Evolutionary conservation across 2,113 vertebrate genomes (phyloP), one percentile per base, ranked within the genome.

Genomic region (Oreotragus oreotragus): DNA sequence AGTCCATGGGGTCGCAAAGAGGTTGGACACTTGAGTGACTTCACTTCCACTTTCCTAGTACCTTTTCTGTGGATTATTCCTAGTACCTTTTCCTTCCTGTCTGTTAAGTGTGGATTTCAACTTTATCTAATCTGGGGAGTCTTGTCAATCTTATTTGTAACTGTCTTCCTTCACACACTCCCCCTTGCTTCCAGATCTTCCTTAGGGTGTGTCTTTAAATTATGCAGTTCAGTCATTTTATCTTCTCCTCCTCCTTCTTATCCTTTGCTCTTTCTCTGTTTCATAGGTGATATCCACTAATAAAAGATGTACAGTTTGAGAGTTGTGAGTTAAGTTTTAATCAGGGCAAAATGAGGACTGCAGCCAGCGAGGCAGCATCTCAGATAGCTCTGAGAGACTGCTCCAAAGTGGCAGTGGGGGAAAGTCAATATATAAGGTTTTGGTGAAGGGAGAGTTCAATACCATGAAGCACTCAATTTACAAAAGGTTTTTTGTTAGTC

Each of bases 51-150:
- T 28, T 60, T 94, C 90, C 70, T 80, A n/a, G 17, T 3, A 45
- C 9, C 6, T 70, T 84, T 96, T 60, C 13, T 73, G n/a, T 53
- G 62, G 2, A 94, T 94, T 55, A 62, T 73, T 94, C 90, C 70
- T 80, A n/a, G 17, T 3, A 45, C 12, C 6, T 70, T 84, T 96
- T 47, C 5, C 53, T 88, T 90, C 39, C 23, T 70, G 49, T 84
- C 30, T 70, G 1, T 64, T 58, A 51, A 66, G 16, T 39, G 36
- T 73, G 23, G 28, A 57, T 93, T 95, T 95, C 51, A 60, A 79
- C n/a, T 15, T 91, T 33, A 49, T 36, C 5, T 89, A 15, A 64
- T 51, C 33, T 86, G 30, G 14, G 23, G 73, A 45, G 73, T 13
- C 7, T 70, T 27, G 19, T 47, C 45, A 66, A 28, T 92, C 47